Conservation (phyloP, 2,113 vertebrate species). For the Gymnarchus niloticus region DNA sequence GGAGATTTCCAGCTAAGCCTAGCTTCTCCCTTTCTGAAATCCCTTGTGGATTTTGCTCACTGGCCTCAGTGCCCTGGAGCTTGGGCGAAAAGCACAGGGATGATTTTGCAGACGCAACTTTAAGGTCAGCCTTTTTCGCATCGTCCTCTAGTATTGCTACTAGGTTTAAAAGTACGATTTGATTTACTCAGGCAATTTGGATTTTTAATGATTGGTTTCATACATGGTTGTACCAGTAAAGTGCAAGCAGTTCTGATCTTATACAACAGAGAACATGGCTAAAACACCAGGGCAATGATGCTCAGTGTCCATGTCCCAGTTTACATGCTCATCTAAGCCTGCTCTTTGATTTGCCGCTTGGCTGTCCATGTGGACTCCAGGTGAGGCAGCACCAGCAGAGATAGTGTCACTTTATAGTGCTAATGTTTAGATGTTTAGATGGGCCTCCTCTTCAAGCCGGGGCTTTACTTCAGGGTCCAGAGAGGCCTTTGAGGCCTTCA, state of each 20-base stretch:
- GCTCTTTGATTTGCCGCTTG: neutral
- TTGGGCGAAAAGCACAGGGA: neutral
- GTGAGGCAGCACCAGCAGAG: neutral
- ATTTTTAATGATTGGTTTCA: neutral
- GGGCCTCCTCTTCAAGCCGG: slow-evolving; percentile 25
- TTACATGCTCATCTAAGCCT: neutral
- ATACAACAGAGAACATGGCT: neutral
- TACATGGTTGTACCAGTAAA: neutral
- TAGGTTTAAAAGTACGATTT: neutral
- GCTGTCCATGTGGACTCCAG: neutral
- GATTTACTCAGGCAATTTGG: too few relatives aligned
- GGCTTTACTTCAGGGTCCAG: slow-evolving; percentile 39
- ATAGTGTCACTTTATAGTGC: slow-evolving; percentile 32
- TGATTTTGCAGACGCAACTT: neutral
- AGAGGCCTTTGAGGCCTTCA: slow-evolving; percentile 38
- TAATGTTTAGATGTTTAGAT: slow-evolving; percentile 42
- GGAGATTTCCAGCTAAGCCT: neutral
- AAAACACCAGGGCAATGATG: neutral
- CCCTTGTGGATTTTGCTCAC: neutral
- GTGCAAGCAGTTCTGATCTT: neutral
- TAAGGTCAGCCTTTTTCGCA: neutral
- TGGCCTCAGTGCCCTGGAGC: neutral
- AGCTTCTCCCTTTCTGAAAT: neutral
- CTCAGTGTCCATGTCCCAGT: neutral
- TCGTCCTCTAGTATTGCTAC: neutral